phyloP scores from a whole-genome alignment of 2,797 vertebrate genomes.

The Urophycis tenuis region DNA sequence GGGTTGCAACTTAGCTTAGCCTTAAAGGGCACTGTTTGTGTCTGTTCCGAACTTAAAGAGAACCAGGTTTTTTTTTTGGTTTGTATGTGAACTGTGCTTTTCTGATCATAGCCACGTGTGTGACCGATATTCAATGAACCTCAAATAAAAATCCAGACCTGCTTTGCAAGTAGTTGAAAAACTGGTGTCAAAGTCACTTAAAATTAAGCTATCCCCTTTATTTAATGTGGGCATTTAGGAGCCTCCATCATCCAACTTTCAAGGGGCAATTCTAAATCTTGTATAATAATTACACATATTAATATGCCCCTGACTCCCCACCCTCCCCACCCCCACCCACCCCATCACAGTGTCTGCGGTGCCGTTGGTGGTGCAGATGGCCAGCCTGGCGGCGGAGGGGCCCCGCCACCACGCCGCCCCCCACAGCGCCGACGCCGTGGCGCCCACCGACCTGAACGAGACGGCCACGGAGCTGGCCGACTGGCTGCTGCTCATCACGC shows the following conservation, averaged over 20 bases:
- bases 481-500: slow-evolving; percentile 90
- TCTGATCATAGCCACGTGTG: neutral
- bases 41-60: neutral
- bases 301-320: neutral
- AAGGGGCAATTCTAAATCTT: neutral
- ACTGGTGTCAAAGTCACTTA: neutral
- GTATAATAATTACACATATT: neutral
- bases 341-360: slow-evolving; percentile 59
- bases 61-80: neutral
- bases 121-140: no score
- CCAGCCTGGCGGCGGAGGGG: slow-evolving; percentile 71
- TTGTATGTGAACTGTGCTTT: neutral
- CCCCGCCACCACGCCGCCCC: slow-evolving; percentile 57
- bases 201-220: neutral
- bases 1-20: no score
- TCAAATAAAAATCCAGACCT: neutral
- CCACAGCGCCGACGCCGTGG: slow-evolving; percentile 70
- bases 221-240: neutral
- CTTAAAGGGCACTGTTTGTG: neutral
- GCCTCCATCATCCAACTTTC: neutral
- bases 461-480: slow-evolving; percentile 88
- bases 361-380: slow-evolving; percentile 76
- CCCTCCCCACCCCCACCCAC: neutral
- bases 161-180: neutral
- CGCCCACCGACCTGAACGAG: slow-evolving; percentile 84